Evolutionary conservation across 2,113 vertebrate genomes (phyloP), one percentile per base, ranked within the genome.

Genomic region (Synchiropus splendidus): DNA sequence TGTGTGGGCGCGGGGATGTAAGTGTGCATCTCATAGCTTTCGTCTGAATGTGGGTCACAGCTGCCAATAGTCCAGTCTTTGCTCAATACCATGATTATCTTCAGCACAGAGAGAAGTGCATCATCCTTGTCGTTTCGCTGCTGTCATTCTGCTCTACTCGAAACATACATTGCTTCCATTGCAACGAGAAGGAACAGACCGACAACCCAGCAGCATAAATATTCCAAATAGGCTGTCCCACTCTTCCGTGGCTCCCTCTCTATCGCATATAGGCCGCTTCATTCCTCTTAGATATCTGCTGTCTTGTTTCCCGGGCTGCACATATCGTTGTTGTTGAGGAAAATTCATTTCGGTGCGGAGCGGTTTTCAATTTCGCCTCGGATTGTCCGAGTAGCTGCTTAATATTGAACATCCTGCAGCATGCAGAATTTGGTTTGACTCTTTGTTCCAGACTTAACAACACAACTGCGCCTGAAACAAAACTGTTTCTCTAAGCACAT

Each of bases 11-110:
- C 46, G 37, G 37, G 27, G 9, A 42, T 35, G 21, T 54, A 51
- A 27, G 44, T 6, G 51, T 35, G 44, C 1, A 2, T 39, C 30
- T 61, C 36, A 21, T 48, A 45, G 42, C 65, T 60, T 8, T 12
- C 63, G 44, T 64, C 68, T 73, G 65, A 65, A 61, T 64, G 61
- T 85, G 77, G 83, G 82, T 84, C 84, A 83, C 85, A 85, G 78
- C 79, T 86, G 80, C 78, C 67, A 68, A 67, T 61, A 58, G 15
- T 51, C 61, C 41, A 54, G 13, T 34, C 13, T 61, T 61, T 64
- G 58, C 37, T 56, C 12, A 18, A 48, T 48, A 43, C 40, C 9
- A 14, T 11, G 34, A 39, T 75, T 78, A 57, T 63, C 63, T 68
- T 61, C 40, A 60, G 58, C 53, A 42, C 27, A 43, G 42, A 60